Percentiles rank a stretch among this genome's conserved stretches.
phyloP scores from a whole-genome alignment of 2,113 vertebrate genomes.

The Poecilia latipinna region DNA sequence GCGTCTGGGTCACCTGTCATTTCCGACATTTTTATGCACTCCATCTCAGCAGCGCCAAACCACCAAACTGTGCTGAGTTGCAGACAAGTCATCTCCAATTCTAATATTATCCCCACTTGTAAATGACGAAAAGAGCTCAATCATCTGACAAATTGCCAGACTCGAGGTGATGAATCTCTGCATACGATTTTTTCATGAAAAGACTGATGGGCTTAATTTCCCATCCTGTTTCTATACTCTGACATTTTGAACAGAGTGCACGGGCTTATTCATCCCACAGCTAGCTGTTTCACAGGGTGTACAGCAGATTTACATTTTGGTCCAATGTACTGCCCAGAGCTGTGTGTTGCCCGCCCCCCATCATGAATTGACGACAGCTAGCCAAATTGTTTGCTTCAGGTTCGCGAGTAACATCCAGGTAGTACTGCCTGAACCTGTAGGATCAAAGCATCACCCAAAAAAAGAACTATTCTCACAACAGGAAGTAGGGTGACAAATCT shows the following conservation, averaged over 20 bases:
- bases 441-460: too few species aligned
- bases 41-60: constrained; percentile 62
- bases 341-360: too few species aligned
- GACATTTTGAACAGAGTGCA: neutral
- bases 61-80: constrained; percentile 37
- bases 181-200: constrained; percentile 21
- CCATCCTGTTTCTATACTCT: constrained; percentile 13
- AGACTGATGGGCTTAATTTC: constrained; percentile 30
- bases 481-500: too few species aligned
- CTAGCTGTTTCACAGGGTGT: neutral
- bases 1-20: constrained; percentile 64
- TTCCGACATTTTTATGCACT: constrained; percentile 41
- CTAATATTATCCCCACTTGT: constrained; percentile 52
- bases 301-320: neutral
- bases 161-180: constrained; percentile 20
- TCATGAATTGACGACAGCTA: too few species aligned
- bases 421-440: too few species aligned
- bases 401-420: too few species aligned
- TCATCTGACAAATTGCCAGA: constrained; percentile 31
- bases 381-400: too few species aligned
- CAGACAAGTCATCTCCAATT: constrained; percentile 57
- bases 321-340: neutral
- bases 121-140: constrained; percentile 33
- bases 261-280: constrained; percentile 7
- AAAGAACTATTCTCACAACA: too few species aligned